These are phyloP conservation scores for Sebastes umbrosus DNA, from an alignment of 2,797 vertebrate genomes.

Conservation along the genomic window DNA sequence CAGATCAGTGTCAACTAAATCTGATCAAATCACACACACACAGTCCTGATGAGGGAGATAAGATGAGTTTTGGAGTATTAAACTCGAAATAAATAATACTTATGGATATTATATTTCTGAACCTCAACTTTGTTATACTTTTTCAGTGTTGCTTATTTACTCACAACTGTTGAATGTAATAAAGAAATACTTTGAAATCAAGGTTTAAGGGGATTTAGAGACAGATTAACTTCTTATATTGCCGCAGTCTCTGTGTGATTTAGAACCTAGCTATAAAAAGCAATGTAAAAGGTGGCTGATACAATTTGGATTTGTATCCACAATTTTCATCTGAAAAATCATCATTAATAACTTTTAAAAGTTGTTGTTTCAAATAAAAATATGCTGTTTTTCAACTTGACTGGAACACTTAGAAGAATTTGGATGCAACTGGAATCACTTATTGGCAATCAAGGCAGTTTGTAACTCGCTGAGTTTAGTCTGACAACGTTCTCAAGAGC, in stretches of 20 bases:
- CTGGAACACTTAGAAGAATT: neutral
- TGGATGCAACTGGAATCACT: conserved; percentile 2
- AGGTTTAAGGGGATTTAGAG: neutral
- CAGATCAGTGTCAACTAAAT: neutral
- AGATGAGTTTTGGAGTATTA: neutral
- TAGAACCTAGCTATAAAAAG: neutral
- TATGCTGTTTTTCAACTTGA: neutral
- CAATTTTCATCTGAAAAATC: neutral
- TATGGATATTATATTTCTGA: neutral
- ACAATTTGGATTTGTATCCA: neutral
- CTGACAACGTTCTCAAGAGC: conserved; percentile 1
- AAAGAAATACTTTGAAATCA: neutral
- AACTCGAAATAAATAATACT: neutral
- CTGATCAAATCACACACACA: neutral
- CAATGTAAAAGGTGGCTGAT: neutral
- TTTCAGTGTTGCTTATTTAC: neutral
- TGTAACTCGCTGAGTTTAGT: conserved; percentile 9
- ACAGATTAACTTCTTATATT: neutral
- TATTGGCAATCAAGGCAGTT: conserved; percentile 14
- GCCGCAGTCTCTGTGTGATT: neutral
- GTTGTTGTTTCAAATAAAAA: neutral
- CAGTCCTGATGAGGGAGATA: neutral
- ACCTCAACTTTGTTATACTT: neutral
- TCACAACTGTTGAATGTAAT: neutral
- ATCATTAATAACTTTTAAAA: neutral